Base-by-base conservation (phyloP, 23 tunicate genomes). In the Clavelina lepadiformis region DNA sequence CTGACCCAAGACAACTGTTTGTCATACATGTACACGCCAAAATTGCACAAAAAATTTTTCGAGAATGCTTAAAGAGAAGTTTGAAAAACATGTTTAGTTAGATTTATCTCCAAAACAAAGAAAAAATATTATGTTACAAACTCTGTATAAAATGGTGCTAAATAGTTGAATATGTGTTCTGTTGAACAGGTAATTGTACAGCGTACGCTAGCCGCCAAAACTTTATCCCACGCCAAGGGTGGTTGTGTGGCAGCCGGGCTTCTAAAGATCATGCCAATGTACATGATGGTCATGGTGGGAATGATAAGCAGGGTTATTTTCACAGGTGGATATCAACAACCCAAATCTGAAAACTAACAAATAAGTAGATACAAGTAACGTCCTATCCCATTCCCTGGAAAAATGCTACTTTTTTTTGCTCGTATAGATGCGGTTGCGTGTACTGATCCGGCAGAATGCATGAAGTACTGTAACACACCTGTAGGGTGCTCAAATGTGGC, bases 211-310 rank as follows among this genome's bases (percentile, higher is more conserved):
- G 84, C 98, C 11, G 98, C 98, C 24, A 77, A 83, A 56, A 86
- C 83, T 38, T 72, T 91, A 35, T 51, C 93, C 29, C 86, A 91
- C 65, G 98, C 85, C 0, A 91, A 91, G 64, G 84, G 83, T 19
- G 98, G 98, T 0, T 91, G 98, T 54, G 98, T 91, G 3, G 53
- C 66, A 46, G 84, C 98, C 18, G 93, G 85, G 5, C 45, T 91
- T 19, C 23, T 91, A 65, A 91, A 91, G 63, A 70, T 85, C 31
- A 60, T 83, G 0, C 98, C 98, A 32, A 77, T 91, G 92, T 91
- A 83, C 61, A 67, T 91, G 92, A 78, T 79, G 81, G 82, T 91
- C 36, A 83, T 91, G 92, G 93, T 86, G 31, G 98, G 98, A 53
- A 91, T 91, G 98, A 76, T 91, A 13, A 79, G 86, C 65, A 44